Base-by-base conservation (phyloP, 2,797 vertebrate genomes). In the Notamacropus eugenii region DNA sequence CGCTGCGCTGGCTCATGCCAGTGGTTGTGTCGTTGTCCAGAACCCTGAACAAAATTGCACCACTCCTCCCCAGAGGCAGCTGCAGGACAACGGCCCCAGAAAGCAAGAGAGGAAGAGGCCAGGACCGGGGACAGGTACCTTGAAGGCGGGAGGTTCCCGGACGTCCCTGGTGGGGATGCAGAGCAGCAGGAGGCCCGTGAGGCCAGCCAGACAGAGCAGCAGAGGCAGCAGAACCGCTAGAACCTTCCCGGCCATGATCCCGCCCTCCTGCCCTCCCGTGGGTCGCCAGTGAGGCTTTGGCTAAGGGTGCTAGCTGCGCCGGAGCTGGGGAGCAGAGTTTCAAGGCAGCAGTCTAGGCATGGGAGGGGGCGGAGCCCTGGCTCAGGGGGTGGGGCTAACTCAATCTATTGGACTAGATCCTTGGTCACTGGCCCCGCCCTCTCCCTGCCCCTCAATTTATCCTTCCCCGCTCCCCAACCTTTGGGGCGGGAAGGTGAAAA, bases 141-240 rank as follows among this genome's bases (percentile, higher is more conserved):
- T 99, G 98, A 99, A 99, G 92, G 97, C 97, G 0, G 99, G 99
- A 0, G 98, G 97, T 46, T 99, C 99, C 93, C 82, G 98, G 54
- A 99, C 92, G 97, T 99, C 99, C 82, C 98, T 97, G 11, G 98
- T 98, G 92, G 98, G 98, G 58, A 99, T 67, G 3, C 99, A 99
- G 57, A 99, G 99, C 14, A 99, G 99, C 93, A 99, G 98, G 96
- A 99, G 98, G 6, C 99, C 99, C 10, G 98, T 96, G 3, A 99
- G 95, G 94, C 99, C 99, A 10, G 98, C 98, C 19, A 99, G 91
- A 96, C 99, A 98, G 74, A 99, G 98, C 10, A 98, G 96, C 91
- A 98, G 27, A 58, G 98, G 98, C 54, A 98, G 98, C 96, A 98
- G 97, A 87, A 94, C 95, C 28, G 95, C 92, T 93, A 95, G 97